Percentiles rank a stretch among this genome's conserved stretches.
Evolutionary conservation across 2,888 invertebrate species (phyloP).

Genomic region (Odontocerum albicorne): DNA sequence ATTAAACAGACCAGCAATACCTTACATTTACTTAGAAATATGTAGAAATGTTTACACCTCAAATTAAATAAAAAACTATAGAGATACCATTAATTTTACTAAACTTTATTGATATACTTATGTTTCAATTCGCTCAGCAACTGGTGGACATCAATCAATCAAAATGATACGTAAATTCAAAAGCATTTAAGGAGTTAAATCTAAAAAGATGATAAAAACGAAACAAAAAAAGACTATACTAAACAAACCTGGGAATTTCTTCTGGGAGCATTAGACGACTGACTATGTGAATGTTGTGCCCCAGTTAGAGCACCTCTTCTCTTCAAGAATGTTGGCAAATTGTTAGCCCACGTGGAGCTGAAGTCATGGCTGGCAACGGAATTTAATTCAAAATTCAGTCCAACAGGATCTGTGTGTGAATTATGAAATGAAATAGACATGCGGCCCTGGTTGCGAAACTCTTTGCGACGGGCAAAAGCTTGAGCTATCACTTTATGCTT

Average conservation of each 20-base stretch:
- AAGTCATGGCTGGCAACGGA: constrained; percentile 79
- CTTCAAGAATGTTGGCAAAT: constrained; percentile 82
- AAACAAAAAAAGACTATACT: not conserved
- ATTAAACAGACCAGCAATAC: too few relatives aligned
- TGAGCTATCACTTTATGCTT: constrained; percentile 92
- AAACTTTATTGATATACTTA: too few relatives aligned
- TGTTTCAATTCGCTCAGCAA: too few relatives aligned
- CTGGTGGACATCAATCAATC: too few relatives aligned
- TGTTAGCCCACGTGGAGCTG: constrained; percentile 91
- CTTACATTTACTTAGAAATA: too few relatives aligned
- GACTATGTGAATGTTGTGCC: constrained; percentile 47
- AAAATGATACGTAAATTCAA: too few relatives aligned
- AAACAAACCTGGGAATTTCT: constrained; percentile 57
- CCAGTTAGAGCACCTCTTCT: constrained; percentile 74
- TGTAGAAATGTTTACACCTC: too few relatives aligned
- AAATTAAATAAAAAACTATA: too few relatives aligned
- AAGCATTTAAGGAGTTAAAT: too few relatives aligned
- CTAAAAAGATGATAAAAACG: not conserved
- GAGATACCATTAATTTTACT: too few relatives aligned
- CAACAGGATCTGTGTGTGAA: constrained; percentile 88
- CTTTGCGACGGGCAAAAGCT: constrained; percentile 85
- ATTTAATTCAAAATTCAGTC: constrained; percentile 72
- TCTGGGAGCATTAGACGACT: constrained; percentile 59
- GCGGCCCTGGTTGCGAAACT: constrained; percentile 80
- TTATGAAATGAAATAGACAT: constrained; percentile 87